Evolutionary conservation across 2,113 vertebrate genomes (phyloP), one percentile per base, ranked within the genome.

Genomic region (Paramisgurnus dabryanus): DNA sequence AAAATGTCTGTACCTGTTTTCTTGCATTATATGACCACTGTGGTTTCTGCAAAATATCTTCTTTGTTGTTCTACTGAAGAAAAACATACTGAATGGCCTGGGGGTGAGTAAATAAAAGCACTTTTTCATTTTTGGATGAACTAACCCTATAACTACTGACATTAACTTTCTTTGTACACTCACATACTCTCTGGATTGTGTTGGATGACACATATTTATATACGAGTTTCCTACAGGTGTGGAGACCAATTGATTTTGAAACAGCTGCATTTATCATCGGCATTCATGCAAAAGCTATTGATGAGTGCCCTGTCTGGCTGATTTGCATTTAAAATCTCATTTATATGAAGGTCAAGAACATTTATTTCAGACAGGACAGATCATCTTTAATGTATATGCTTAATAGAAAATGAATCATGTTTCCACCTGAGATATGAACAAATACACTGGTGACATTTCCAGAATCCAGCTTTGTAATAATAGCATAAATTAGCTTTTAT

Each of bases 281-380:
- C 80, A 88, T 89, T 89, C 87, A 88, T 88, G 86, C 63, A 84
- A 83, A 84, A 86, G 73, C 82, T 91, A 90, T 92, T 90, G 89
- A 91, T 88, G 80, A 91, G 83, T 76, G 57, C 79, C 45, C 22
- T 82, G 81, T 82, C 47, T 41, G 61, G 74, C 81, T 84, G 86
- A 91, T 92, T 92, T 92, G 91, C 90, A 90, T 91, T 91, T 87
- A 85, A 89, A 91, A 91, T 90, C 80, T 83, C 53, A 86, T 90
- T 90, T 90, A 87, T 87, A 89, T 86, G 88, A 93, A 93, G 91
- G 92, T 93, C 92, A 93, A 79, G 79, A 80, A 87, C 80, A 92
- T 93, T 92, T 89, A 87, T 92, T 91, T 90, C 86, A 75, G 77
- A 77, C 83, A 83, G 69, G 80, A 89, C 84, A 87, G 85, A 87